Percentiles rank a stretch among this genome's conserved stretches.
Conservation (phyloP, 2,113 vertebrate species). For the Etia nguti region DNA sequence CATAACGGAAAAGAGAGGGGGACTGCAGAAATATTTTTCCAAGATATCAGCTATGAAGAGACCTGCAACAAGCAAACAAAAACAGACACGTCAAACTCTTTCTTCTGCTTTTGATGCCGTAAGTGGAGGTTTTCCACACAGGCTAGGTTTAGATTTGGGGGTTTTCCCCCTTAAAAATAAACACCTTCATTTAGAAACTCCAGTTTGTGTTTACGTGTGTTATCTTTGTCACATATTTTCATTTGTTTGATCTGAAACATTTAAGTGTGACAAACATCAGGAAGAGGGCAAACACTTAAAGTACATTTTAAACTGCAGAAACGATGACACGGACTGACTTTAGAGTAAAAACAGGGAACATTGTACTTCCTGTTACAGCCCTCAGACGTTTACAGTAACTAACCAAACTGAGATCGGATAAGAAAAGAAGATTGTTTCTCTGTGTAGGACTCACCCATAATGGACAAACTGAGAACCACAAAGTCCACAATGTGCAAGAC, state of each 20-base stretch:
- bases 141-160: no score
- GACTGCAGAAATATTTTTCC: constrained; percentile 79
- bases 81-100: neutral
- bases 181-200: no score
- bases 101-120: neutral
- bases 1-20: constrained; percentile 77
- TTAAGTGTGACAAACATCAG: no score
- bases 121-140: neutral
- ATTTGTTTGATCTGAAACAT: no score
- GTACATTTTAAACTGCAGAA: neutral
- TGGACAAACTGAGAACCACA: constrained; percentile 79
- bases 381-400: neutral
- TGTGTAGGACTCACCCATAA: constrained; percentile 71
- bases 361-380: neutral
- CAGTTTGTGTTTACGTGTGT: no score
- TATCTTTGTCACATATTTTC: no score
- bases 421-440: neutral
- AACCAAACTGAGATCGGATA: neutral
- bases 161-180: no score
- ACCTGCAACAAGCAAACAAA: constrained; percentile 61
- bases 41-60: constrained; percentile 77
- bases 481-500: constrained; percentile 91
- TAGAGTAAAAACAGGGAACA: neutral
- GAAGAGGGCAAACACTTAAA: no score
- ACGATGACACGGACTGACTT: neutral